Base-by-base conservation (phyloP, 2,888 invertebrate genomes). In the Nymphalis polychloros region DNA sequence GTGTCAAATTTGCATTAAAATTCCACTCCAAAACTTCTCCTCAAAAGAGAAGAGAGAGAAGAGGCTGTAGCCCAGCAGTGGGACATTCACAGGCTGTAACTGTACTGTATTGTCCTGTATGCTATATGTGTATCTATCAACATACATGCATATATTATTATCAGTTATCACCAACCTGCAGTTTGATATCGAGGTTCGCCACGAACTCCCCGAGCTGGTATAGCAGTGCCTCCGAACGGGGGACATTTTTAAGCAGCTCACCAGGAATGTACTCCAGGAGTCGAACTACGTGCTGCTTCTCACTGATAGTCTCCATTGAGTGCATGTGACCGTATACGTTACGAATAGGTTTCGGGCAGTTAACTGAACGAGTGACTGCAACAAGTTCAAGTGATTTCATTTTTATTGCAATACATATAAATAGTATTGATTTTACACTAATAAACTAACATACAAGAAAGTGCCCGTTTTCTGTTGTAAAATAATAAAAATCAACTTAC, bases 231-330 rank as follows among this genome's bases (percentile, higher is more conserved):
- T 94, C 88, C 0, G 94, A 94, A 64, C 89, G 88, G 0, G 94
- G 92, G 0, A 96, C 94, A 68, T 95, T 83, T 73, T 93, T 89
- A 64, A 98, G 89, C 67, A 96, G 88, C 67, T 94, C 93, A 0
- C 98, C 98, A 0, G 96, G 95, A 17, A 96, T 93, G 80, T 93
- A 98, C 79, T 95, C 94, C 78, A 98, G 88, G 17, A 98, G 92
- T 5, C 97, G 93, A 0, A 97, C 95, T 0, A 95, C 93, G 81
- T 97, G 95, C 70, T 85, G 83, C 63, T 92, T 88, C n/a, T 84
- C 89, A 0, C 87, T 86, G 69, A 94, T 90, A 7, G 78, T 84
- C 80, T 94, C 91, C 27, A 87, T 79, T 0, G 95, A 95, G 83
- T 94, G 94, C 76, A 94, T 94, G 70, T 94, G 93, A 0, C 96